phyloP scores from a whole-genome alignment of 2,888 invertebrate species.

The Scaptomyza flava region DNA sequence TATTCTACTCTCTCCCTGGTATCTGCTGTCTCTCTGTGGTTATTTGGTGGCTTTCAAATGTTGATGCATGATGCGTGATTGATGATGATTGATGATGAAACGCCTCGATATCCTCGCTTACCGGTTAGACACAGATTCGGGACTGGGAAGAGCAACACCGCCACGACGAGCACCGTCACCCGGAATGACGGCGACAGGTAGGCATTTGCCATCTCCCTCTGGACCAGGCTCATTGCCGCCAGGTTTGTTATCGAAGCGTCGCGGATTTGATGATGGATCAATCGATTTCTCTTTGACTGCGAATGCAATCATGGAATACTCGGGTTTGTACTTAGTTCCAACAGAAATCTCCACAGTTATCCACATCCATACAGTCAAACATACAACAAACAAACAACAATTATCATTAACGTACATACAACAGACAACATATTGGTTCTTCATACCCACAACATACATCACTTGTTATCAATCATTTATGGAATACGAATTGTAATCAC shows the following conservation, averaged over 20 bases:
- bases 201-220: constrained; percentile 92
- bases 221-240: constrained; percentile 93
- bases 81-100: constrained; percentile 57
- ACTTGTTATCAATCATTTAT: constrained; percentile 35
- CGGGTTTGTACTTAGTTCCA: constrained; percentile 86
- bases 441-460: constrained; percentile 28
- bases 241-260: constrained; percentile 89
- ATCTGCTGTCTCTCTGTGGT: constrained; percentile 34
- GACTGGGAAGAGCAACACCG: constrained; percentile 94
- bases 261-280: constrained; percentile 90
- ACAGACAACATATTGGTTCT: constrained; percentile 46
- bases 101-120: constrained; percentile 55
- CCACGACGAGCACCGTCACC: constrained; percentile 94
- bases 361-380: constrained; percentile 34
- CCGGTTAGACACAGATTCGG: constrained; percentile 90
- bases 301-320: constrained; percentile 94
- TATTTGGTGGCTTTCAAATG: constrained; percentile 27
- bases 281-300: constrained; percentile 94
- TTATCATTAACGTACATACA: constrained; percentile 50
- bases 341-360: constrained; percentile 48
- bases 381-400: constrained; percentile 30
- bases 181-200: constrained; percentile 88
- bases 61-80: constrained; percentile 46
- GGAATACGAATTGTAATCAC: constrained; percentile 29
- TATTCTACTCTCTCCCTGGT: constrained; percentile 8